phyloP scores from a whole-genome alignment of 2,113 vertebrate species.

The Barbus barbus region DNA sequence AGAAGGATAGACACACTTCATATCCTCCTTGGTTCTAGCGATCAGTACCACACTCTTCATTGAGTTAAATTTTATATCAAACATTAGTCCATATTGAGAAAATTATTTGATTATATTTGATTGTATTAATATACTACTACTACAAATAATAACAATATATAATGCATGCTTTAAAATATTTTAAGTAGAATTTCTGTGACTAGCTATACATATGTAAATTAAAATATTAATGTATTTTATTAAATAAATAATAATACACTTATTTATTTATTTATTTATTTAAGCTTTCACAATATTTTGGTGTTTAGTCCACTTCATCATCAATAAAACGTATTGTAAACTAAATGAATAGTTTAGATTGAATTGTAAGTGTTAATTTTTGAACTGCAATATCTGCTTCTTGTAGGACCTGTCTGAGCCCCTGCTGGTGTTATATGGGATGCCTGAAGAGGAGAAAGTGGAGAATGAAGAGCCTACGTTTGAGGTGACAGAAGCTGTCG shows the following conservation, averaged over 20 bases:
- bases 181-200: background rate
- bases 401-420: slow-evolving; percentile 86
- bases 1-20: too few species aligned
- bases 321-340: background rate
- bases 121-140: background rate
- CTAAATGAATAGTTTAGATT: too few species aligned
- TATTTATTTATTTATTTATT: background rate
- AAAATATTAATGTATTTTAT: background rate
- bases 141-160: background rate
- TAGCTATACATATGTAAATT: background rate
- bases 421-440: slow-evolving; percentile 80
- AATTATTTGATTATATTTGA: background rate
- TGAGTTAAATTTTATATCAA: too few species aligned
- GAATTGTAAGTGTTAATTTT: background rate
- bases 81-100: too few species aligned
- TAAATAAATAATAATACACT: background rate
- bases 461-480: slow-evolving; percentile 76
- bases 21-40: too few species aligned
- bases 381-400: background rate
- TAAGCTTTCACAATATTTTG: background rate
- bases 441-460: slow-evolving; percentile 75
- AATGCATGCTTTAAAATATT: background rate
- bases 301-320: background rate
- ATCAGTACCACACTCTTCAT: too few species aligned
- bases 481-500: slow-evolving; percentile 83